Base-by-base conservation (phyloP, 1,140 invertebrate species). In the Drosophila baimaii region DNA sequence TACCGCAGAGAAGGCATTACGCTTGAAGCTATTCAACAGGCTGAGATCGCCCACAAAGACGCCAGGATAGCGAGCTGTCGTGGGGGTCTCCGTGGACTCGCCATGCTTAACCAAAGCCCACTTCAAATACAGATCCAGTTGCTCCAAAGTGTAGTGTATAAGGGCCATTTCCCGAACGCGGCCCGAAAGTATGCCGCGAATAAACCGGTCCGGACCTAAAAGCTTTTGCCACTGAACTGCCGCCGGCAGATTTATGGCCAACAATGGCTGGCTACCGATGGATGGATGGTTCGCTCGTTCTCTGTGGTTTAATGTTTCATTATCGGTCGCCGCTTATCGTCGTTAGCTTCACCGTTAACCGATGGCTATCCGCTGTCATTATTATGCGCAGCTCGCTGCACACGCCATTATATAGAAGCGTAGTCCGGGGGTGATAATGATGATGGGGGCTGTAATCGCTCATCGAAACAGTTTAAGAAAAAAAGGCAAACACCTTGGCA, bases 301-400 rank as follows among this genome's bases (percentile, higher is more conserved):
- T 5, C 35, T 37, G 13, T 54, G 51, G 19, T 12, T 58, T 65
- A 65, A 37, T 64, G 62, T 46, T 58, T 39, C 71, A 75, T 64
- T 56, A 75, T 65, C 59, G 39, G 46, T 6, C n/a, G 19, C 17
- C 44, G 61, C 73, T 76, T 76, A 76, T 76, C 72, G 49, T 76
- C 62, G 64, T 25, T 52, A 33, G 49, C 49, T 52, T 19, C 65
- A 44, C 27, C 62, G 66, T 52, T 69, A 52, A 59, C 35, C 56
- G 77, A 84, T 84, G 63, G 70, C 55, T 74, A 84, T 85, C 79
- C 65, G 47, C 56, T 78, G 82, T 71, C 78, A 74, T 57, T 49
- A 46, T 39, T 51, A 21, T 74, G 49, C 56, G 63, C 51, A 68
- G 43, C 71, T 61, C 72, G 55, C 58, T 83, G 72, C 70, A 63